Evolutionary conservation across 2,797 vertebrate species (phyloP).

Genomic region (Discoglossus pictus): DNA sequence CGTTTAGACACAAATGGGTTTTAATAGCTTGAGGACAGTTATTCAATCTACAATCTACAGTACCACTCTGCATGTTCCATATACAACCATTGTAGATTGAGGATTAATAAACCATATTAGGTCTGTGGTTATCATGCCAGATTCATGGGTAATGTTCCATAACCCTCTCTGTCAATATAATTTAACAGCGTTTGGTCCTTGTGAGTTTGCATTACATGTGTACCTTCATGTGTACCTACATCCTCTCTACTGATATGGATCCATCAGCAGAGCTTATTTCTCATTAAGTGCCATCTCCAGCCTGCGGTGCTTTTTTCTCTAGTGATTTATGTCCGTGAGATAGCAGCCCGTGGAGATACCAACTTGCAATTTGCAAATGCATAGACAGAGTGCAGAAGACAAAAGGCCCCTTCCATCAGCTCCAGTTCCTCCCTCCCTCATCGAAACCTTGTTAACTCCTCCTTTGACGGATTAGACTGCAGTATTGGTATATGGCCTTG

Average conservation of each 20-base stretch:
- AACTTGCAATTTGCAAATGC: conserved; percentile 25
- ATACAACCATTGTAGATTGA: conserved; percentile 22
- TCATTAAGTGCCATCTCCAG: conserved; percentile 52
- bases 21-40: neutral
- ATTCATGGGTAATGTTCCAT: conserved; percentile 1
- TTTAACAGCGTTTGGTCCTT: conserved; percentile 35
- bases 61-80: neutral
- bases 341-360: conserved; percentile 31
- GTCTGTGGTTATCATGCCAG: neutral
- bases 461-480: no score
- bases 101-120: conserved; percentile 25
- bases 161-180: conserved; percentile 21
- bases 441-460: conserved; percentile 29
- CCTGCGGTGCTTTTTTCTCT: conserved; percentile 15
- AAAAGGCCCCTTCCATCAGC: conserved; percentile 35
- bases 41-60: neutral
- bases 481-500: no score
- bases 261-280: conserved; percentile 33
- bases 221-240: conserved; percentile 38
- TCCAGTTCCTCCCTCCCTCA: neutral
- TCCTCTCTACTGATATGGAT: conserved; percentile 38
- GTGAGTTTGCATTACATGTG: conserved; percentile 43
- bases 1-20: no score
- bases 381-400: conserved; percentile 27
- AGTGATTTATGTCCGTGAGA: neutral